These are phyloP conservation scores for Acholoe squamosa DNA, from an alignment of 2,888 invertebrate genomes.

Conservation along the genomic window DNA sequence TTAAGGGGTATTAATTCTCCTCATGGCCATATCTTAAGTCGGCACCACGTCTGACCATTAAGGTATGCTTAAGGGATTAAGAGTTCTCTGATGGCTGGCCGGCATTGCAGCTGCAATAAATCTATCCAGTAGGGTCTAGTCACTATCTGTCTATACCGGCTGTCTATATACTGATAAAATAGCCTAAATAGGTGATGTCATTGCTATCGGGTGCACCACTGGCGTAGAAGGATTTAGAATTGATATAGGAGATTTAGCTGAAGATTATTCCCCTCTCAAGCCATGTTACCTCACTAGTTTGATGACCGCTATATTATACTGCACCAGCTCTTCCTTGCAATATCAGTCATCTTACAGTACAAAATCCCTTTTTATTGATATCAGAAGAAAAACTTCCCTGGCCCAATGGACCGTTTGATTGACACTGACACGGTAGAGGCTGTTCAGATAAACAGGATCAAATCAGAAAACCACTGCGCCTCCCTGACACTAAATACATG, in stretches of 20 bases:
- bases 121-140: too few species aligned
- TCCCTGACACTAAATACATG: background rate
- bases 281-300: background rate
- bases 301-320: too few species aligned
- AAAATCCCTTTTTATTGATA: background rate
- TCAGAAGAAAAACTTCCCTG: background rate
- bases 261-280: background rate
- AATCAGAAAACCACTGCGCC: background rate
- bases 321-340: too few species aligned
- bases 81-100: background rate
- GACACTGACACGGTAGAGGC: background rate
- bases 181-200: too few species aligned
- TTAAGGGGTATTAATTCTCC: constrained; percentile 14
- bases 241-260: background rate
- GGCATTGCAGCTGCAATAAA: background rate
- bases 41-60: background rate
- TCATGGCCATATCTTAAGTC: background rate
- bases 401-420: constrained; percentile 11
- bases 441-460: background rate
- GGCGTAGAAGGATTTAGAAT: background rate
- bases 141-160: too few species aligned
- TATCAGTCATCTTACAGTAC: too few species aligned
- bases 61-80: background rate
- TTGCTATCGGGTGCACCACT: too few species aligned
- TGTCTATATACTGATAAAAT: too few species aligned